Evolutionary conservation across 2,888 invertebrate species (phyloP).

Genomic region (Polylopha cassiicola): DNA sequence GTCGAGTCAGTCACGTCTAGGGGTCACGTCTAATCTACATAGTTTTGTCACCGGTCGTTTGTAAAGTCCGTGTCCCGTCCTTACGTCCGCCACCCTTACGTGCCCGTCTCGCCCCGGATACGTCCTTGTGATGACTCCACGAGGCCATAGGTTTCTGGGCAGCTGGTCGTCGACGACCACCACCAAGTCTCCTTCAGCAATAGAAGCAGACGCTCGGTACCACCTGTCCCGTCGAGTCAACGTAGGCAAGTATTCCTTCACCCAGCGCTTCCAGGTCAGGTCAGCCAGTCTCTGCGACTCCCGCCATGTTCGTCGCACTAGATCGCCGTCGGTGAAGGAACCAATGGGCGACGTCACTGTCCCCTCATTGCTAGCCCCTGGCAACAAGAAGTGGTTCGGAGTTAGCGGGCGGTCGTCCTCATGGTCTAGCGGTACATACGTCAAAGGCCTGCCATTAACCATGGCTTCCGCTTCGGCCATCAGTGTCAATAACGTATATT

Average conservation of each 20-base stretch:
- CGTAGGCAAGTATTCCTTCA: neutral
- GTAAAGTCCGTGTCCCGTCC: neutral
- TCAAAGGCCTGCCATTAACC: neutral
- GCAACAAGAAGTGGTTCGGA: neutral
- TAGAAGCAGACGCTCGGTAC: neutral
- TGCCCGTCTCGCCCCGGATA: neutral
- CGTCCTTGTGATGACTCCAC: neutral
- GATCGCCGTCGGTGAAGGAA: neutral
- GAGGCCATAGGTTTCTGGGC: neutral
- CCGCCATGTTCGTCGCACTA: neutral
- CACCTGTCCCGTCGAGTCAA: neutral
- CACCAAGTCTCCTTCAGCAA: neutral
- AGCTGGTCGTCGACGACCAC: neutral
- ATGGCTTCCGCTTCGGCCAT: neutral
- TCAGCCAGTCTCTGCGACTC: neutral
- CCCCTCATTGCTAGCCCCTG: neutral
- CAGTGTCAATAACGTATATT: neutral
- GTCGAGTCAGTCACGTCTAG: no score
- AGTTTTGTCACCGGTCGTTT: constrained; percentile 1
- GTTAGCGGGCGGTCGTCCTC: neutral
- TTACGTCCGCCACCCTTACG: neutral
- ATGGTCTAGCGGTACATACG: neutral
- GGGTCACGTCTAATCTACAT: neutral
- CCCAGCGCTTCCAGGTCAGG: neutral
- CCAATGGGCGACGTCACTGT: neutral